These are phyloP conservation scores for Podarcis raffonei DNA, from an alignment of 2,113 vertebrate genomes.

Conservation along the genomic window DNA sequence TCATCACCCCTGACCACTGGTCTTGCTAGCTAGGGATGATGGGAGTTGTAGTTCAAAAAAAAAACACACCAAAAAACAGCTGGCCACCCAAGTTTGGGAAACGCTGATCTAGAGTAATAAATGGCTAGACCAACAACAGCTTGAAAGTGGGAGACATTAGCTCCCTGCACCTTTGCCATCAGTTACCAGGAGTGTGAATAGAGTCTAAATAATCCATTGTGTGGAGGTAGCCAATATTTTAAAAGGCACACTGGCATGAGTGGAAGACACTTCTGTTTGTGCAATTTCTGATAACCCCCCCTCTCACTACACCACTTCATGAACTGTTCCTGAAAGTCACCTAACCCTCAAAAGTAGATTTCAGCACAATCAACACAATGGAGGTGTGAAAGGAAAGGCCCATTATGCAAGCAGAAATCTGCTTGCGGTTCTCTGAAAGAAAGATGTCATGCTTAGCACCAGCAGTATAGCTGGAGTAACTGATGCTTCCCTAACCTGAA, in stretches of 20 bases:
- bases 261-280: not conserved
- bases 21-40: no score
- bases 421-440: not conserved
- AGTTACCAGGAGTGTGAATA: not conserved
- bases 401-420: not conserved
- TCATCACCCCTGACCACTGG: no score
- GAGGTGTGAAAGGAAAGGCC: not conserved
- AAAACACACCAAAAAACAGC: no score
- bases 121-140: not conserved
- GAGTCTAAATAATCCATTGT: not conserved
- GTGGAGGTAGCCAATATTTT: not conserved
- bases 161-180: no score
- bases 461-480: not conserved
- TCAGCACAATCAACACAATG: not conserved
- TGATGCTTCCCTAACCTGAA: not conserved
- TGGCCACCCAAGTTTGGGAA: no score
- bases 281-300: not conserved
- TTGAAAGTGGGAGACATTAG: not conserved
- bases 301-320: not conserved
- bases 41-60: no score
- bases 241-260: not conserved
- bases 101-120: no score
- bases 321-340: not conserved
- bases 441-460: not conserved
- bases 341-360: not conserved